Percentiles rank a stretch among this genome's conserved stretches.
Evolutionary conservation across 2,888 invertebrate species (phyloP).

Genomic region (Xestia xanthographa): DNA sequence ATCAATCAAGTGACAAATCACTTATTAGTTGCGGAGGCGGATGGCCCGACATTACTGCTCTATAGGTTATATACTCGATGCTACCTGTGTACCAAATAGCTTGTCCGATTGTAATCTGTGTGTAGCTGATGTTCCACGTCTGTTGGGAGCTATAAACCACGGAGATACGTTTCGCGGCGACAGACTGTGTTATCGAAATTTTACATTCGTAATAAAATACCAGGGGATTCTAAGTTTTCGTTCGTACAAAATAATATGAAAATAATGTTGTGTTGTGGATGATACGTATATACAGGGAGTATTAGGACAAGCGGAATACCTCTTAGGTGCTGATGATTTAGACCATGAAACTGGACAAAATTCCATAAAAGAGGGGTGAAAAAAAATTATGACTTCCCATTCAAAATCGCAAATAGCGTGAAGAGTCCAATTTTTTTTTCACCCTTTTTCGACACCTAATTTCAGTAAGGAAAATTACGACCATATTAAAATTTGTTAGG

Average conservation of each 20-base stretch:
- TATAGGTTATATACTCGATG: no score
- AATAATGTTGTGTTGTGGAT: conserved; percentile 26
- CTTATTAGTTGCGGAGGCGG: no score
- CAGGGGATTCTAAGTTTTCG: conserved; percentile 48
- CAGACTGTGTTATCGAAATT: conserved; percentile 69
- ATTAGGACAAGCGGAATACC: background rate
- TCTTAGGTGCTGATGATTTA: background rate
- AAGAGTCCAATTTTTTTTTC: background rate
- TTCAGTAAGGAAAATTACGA: background rate
- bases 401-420: background rate
- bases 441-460: background rate
- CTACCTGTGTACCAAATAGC: no score
- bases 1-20: no score
- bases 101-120: conserved; percentile 15
- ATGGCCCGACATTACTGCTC: no score
- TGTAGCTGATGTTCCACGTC: conserved; percentile 45
- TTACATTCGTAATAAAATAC: conserved; percentile 70
- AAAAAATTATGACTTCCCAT: background rate
- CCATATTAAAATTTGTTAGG: no score
- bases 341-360: background rate
- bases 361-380: background rate
- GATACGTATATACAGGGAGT: background rate
- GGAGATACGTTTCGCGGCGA: conserved; percentile 67
- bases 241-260: conserved; percentile 19
- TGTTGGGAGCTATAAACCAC: conserved; percentile 68